Evolutionary conservation across 2,113 vertebrate genomes (phyloP).

Genomic region (Aepyceros melampus): DNA sequence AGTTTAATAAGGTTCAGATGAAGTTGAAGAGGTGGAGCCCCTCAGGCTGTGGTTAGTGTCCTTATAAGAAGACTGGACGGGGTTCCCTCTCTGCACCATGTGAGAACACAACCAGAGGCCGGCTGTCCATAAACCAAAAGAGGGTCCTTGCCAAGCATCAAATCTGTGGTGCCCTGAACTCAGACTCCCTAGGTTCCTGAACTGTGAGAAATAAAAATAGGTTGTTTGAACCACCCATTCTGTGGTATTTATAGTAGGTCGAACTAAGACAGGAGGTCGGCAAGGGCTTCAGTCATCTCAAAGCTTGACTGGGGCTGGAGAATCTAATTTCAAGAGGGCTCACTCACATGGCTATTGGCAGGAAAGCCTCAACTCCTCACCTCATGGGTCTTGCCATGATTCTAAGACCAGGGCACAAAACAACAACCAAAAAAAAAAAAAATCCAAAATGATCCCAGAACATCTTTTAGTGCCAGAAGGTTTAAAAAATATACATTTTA

Average conservation of each 20-base stretch:
- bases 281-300: background rate
- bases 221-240: background rate
- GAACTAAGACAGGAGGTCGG: background rate
- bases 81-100: background rate
- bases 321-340: background rate
- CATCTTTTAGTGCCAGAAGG: background rate
- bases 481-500: background rate
- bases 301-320: background rate
- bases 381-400: background rate
- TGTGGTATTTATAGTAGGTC: background rate
- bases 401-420: background rate
- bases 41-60: background rate
- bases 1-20: background rate
- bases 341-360: background rate
- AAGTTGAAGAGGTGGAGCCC: background rate
- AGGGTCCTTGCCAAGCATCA: background rate
- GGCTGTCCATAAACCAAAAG: background rate
- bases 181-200: background rate
- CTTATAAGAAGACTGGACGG: background rate
- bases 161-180: background rate
- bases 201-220: background rate
- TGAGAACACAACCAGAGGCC: background rate
- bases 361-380: background rate
- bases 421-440: background rate
- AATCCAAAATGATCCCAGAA: background rate